Conservation (phyloP, 2,797 vertebrate genomes). For the Heterohyrax brucei region DNA sequence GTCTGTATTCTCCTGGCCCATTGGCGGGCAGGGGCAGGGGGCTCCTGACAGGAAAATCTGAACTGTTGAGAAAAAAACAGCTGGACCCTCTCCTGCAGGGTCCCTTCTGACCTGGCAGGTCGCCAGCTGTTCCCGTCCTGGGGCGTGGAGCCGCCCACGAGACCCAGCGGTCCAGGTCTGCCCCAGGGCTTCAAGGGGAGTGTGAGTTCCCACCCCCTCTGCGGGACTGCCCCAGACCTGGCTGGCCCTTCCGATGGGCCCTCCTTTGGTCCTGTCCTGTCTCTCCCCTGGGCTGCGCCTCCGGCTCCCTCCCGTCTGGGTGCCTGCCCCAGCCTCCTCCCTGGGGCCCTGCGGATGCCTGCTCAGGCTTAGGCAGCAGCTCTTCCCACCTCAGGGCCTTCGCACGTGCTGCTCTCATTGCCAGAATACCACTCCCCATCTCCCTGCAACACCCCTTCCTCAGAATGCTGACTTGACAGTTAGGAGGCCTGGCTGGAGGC, state of each 20-base stretch:
- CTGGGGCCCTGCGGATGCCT: no score
- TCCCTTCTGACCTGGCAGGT: not conserved
- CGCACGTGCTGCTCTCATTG: not conserved
- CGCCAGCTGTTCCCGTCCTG: no score
- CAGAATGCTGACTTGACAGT: no score
- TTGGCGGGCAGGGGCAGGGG: no score
- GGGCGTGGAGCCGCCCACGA: not conserved
- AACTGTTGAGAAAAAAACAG: not conserved
- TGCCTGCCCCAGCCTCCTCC: not conserved
- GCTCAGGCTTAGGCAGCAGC: no score
- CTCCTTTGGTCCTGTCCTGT: no score
- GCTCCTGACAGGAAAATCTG: not conserved
- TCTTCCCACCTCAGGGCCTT: not conserved
- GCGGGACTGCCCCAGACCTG: no score
- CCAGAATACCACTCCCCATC: not conserved
- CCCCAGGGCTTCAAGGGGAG: not conserved
- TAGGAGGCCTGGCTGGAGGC: no score
- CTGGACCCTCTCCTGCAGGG: not conserved
- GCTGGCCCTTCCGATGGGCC: no score
- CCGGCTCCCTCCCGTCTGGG: not conserved
- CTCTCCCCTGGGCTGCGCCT: no score
- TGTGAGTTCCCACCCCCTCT: no score
- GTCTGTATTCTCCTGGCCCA: not conserved
- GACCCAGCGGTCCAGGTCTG: not conserved
- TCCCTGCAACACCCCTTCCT: no score